Evolutionary conservation across 2,888 invertebrate genomes (phyloP).

Genomic region (Drosophila acutilabella): DNA sequence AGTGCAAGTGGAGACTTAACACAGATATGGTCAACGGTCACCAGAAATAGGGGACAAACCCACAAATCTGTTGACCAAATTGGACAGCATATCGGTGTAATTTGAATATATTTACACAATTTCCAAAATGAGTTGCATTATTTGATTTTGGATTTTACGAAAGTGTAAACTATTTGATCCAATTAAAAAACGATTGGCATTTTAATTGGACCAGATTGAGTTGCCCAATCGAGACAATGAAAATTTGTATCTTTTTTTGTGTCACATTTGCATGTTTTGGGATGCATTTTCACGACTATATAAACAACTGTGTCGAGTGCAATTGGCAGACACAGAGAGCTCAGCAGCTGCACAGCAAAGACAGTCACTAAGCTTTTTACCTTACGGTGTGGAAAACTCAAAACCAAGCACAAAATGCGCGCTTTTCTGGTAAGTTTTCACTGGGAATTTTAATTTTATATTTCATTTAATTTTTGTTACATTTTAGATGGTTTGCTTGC

Average conservation of each 20-base stretch:
- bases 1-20: slow-evolving; percentile 21
- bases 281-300: slow-evolving; percentile 33
- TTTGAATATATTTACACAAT: slow-evolving; percentile 72
- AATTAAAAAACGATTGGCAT: slow-evolving; percentile 64
- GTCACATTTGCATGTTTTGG: slow-evolving; percentile 45
- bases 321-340: slow-evolving; percentile 58
- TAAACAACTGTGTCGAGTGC: slow-evolving; percentile 53
- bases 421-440: slow-evolving; percentile 70
- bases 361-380: slow-evolving; percentile 31
- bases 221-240: slow-evolving; percentile 49
- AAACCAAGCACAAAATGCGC: slow-evolving; percentile 70
- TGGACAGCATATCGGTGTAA: slow-evolving; percentile 35
- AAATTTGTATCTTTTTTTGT: slow-evolving; percentile 7
- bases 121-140: slow-evolving; percentile 34
- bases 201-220: slow-evolving; percentile 50
- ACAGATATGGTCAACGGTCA: slow-evolving; percentile 8
- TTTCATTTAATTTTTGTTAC: neutral
- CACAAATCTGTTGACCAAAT: slow-evolving; percentile 36
- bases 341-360: slow-evolving; percentile 56
- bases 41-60: slow-evolving; percentile 29
- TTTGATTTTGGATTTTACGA: slow-evolving; percentile 20
- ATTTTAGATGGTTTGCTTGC: slow-evolving; percentile 69
- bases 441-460: neutral
- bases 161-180: slow-evolving; percentile 60
- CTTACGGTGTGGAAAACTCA: slow-evolving; percentile 51